phyloP scores from a whole-genome alignment of 2,888 invertebrate genomes.

The Atethmia centrago region DNA sequence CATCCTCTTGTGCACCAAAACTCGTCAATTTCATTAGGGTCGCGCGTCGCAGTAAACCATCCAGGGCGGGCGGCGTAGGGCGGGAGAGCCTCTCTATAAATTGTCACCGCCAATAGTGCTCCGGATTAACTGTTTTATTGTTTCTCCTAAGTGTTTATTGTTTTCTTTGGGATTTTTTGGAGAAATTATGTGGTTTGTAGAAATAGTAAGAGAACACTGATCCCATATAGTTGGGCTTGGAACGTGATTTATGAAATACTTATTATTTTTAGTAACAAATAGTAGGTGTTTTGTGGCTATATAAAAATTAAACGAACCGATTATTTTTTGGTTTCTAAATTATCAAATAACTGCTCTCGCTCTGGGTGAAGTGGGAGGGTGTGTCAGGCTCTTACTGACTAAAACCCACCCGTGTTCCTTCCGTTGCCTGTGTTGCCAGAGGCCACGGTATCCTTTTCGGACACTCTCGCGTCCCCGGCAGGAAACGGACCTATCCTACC shows the following conservation, averaged over 20 bases:
- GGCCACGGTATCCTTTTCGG: too few relatives aligned
- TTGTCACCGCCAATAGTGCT: constrained; percentile 78
- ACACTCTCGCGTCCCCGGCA: too few relatives aligned
- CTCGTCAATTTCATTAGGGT: constrained; percentile 87
- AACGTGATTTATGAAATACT: neutral
- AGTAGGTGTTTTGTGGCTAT: neutral
- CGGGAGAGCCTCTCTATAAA: constrained; percentile 76
- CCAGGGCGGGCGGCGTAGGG: constrained; percentile 62
- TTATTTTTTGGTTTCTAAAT: too few relatives aligned
- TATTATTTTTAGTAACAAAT: neutral
- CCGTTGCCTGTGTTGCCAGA: too few relatives aligned
- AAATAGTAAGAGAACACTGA: too few relatives aligned
- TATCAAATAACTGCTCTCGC: too few relatives aligned
- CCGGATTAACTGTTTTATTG: constrained; percentile 72
- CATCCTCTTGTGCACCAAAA: constrained; percentile 56
- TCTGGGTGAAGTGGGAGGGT: too few relatives aligned
- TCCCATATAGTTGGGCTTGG: too few relatives aligned
- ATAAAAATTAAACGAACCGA: neutral
- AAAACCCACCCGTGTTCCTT: too few relatives aligned
- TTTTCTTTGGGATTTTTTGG: constrained; percentile 45
- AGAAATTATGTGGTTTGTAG: neutral
- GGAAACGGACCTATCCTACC: neutral
- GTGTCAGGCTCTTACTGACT: too few relatives aligned
- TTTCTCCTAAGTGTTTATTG: constrained; percentile 67
- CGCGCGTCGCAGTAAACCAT: constrained; percentile 78